Percentiles rank a stretch among this genome's conserved stretches.
These are phyloP conservation scores for Xiphophorus hellerii DNA, from an alignment of 2,113 vertebrate genomes.

Conservation along the genomic window DNA sequence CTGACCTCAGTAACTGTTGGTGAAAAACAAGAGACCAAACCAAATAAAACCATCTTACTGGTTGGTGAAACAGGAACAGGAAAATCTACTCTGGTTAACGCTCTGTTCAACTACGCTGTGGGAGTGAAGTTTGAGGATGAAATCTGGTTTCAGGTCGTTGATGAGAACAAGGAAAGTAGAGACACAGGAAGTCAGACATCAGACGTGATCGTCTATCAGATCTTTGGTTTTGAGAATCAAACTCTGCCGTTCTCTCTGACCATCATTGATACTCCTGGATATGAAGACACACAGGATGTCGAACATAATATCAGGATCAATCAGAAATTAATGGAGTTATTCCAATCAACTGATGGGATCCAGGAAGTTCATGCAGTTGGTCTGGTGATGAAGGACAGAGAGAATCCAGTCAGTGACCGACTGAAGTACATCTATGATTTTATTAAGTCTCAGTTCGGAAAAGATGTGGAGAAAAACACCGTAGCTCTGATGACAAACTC, in stretches of 20 bases:
- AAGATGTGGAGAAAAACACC: conserved; percentile 4
- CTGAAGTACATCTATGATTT: background rate
- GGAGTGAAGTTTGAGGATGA: conserved; percentile 25
- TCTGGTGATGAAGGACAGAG: conserved; percentile 27
- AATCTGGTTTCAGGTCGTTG: conserved; percentile 20
- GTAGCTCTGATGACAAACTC: background rate
- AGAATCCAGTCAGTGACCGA: conserved; percentile 13
- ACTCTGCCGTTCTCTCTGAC: background rate
- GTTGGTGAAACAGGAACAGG: conserved; percentile 24
- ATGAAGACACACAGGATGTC: background rate
- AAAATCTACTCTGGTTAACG: background rate
- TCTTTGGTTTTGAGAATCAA: background rate
- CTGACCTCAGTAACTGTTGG: conserved; percentile 16
- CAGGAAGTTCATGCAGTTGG: conserved; percentile 33
- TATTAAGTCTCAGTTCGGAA: conserved; percentile 8
- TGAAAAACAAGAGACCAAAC: background rate
- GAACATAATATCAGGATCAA: background rate
- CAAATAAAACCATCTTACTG: conserved; percentile 27
- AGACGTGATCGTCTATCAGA: conserved; percentile 34
- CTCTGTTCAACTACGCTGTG: background rate
- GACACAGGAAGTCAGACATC: conserved; percentile 39
- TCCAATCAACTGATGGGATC: conserved; percentile 3
- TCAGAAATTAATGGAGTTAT: conserved; percentile 1
- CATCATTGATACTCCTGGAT: background rate
- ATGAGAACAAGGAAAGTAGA: background rate